Percentiles rank a stretch among this genome's conserved stretches.
Conservation (phyloP, 2,888 invertebrate species). For the Mellilla xanthometata region DNA sequence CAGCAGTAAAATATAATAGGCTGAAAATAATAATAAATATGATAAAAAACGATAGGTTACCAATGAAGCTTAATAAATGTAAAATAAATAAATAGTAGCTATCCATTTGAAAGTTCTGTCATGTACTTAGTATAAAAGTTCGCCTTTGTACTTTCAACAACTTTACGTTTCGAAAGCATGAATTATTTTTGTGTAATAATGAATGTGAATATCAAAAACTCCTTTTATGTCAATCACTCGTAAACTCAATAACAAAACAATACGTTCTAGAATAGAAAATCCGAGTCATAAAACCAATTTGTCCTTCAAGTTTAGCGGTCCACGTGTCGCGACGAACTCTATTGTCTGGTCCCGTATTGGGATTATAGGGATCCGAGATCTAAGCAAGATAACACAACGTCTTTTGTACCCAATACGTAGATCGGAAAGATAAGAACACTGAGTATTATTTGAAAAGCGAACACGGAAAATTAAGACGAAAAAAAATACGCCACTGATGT, state of each 20-base stretch:
- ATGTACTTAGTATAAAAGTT: too few relatives aligned
- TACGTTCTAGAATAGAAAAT: slow-evolving; percentile 35
- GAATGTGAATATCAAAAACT: too few relatives aligned
- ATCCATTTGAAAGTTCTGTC: too few relatives aligned
- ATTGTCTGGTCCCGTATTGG: slow-evolving; percentile 61
- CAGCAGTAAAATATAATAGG: too few relatives aligned
- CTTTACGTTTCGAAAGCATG: too few relatives aligned
- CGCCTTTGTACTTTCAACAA: too few relatives aligned
- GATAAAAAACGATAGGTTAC: too few relatives aligned
- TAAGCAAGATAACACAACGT: slow-evolving; percentile 61
- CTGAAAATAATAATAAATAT: too few relatives aligned
- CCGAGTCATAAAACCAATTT: slow-evolving; percentile 62
- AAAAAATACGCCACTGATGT: slow-evolving; percentile 32
- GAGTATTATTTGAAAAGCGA: slow-evolving; percentile 50
- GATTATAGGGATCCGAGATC: slow-evolving; percentile 45
- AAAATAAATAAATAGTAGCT: too few relatives aligned
- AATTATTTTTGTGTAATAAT: too few relatives aligned
- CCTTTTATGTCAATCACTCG: neutral
- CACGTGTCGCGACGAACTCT: slow-evolving; percentile 61
- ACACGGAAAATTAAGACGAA: slow-evolving; percentile 45
- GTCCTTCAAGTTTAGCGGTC: slow-evolving; percentile 50
- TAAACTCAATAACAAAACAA: slow-evolving; percentile 18
- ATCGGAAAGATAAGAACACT: slow-evolving; percentile 58
- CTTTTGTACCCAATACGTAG: slow-evolving; percentile 47
- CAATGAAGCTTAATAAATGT: too few relatives aligned